A percentile compares a stretch with the other conserved stretches of the same genome.
Conservation (phyloP, 2,888 invertebrate genomes). For the Syrphus vitripennis region DNA sequence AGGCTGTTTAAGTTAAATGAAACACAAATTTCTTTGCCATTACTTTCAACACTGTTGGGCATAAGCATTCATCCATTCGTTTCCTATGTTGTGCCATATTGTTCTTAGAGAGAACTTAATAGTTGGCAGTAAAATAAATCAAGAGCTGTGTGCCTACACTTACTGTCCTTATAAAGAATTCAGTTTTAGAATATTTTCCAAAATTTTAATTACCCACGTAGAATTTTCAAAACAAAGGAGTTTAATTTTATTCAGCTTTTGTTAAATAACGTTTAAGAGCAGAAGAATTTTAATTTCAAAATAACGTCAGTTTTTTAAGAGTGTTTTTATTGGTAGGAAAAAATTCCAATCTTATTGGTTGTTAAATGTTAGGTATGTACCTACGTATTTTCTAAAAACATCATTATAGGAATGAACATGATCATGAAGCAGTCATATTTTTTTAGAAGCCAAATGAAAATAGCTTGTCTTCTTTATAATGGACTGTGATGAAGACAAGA, state of each 20-base stretch:
- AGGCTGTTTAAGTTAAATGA: background rate
- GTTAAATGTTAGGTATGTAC: too few relatives aligned
- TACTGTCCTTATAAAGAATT: conserved; percentile 4
- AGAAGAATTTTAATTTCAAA: conserved; percentile 19
- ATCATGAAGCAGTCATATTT: background rate
- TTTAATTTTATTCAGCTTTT: background rate
- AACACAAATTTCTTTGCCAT: background rate
- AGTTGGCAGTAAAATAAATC: conserved; percentile 61
- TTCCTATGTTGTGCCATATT: conserved; percentile 43
- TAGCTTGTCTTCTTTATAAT: too few relatives aligned
- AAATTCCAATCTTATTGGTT: background rate
- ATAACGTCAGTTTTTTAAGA: background rate
- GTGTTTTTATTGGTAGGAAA: background rate
- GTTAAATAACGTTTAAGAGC: background rate
- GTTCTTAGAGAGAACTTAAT: conserved; percentile 59
- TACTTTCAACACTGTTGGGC: background rate
- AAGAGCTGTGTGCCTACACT: conserved; percentile 11
- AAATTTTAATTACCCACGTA: conserved; percentile 39
- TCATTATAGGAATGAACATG: background rate
- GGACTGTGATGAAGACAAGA: too few relatives aligned
- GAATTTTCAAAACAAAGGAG: conserved; percentile 7
- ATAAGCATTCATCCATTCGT: too few relatives aligned
- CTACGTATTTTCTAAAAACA: background rate
- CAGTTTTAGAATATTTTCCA: conserved; percentile 22
- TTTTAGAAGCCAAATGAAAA: background rate